Evolutionary conservation across 1,140 invertebrate species (phyloP).

Genomic region (Drosophila lowei): DNA sequence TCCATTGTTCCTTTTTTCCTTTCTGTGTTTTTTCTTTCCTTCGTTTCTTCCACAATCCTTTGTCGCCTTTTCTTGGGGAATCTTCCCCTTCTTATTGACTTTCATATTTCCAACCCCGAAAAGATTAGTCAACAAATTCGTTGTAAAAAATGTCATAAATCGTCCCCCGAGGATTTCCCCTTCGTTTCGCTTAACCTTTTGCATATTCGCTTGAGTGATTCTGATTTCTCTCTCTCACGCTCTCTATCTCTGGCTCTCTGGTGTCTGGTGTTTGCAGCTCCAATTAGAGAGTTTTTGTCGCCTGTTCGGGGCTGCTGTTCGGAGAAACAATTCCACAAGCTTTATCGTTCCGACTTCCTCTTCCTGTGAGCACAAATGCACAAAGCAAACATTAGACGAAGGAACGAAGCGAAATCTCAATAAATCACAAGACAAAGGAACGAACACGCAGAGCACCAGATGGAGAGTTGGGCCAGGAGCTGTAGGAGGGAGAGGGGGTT

Average conservation of each 20-base stretch:
- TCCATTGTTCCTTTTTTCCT: too few species aligned
- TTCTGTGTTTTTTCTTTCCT: too few species aligned
- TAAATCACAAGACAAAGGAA: slow-evolving; percentile 56
- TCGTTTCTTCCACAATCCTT: too few species aligned
- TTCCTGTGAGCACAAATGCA: slow-evolving; percentile 44
- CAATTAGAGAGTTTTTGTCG: slow-evolving; percentile 50
- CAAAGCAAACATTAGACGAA: slow-evolving; percentile 44
- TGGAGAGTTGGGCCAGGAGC: slow-evolving; percentile 18
- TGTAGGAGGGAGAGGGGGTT: neutral
- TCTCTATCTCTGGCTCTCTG: too few species aligned
- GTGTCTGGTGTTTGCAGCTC: neutral
- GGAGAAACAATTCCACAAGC: slow-evolving; percentile 41
- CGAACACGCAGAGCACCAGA: slow-evolving; percentile 21
- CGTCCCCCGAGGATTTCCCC: neutral
- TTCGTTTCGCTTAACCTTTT: slow-evolving; percentile 15
- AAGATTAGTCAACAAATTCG: neutral
- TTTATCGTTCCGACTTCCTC: slow-evolving; percentile 65
- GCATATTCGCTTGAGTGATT: slow-evolving; percentile 42
- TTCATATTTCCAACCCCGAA: too few species aligned
- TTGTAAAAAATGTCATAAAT: slow-evolving; percentile 7
- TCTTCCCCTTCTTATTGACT: too few species aligned
- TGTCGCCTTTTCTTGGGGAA: too few species aligned
- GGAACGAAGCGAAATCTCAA: slow-evolving; percentile 37
- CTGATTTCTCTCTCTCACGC: slow-evolving; percentile 3
- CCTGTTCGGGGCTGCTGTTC: neutral